Conservation (phyloP, 2,888 invertebrate genomes). For the Nomada fucata region DNA sequence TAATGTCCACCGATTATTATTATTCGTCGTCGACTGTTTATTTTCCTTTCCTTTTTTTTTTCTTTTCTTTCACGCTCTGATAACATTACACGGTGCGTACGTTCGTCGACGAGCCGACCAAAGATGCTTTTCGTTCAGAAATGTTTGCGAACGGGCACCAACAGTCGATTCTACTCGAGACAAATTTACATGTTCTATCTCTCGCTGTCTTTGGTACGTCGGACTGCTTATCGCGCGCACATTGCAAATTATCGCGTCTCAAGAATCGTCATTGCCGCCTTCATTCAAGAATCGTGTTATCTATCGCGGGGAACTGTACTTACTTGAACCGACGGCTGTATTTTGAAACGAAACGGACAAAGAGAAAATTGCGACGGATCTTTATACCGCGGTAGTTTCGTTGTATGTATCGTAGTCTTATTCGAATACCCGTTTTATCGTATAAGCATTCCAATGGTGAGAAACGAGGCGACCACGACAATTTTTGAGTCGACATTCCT, state of each 20-base stretch:
- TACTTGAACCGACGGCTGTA: neutral
- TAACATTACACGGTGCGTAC: neutral
- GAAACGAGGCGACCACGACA: neutral
- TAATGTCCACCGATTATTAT: constrained; percentile 52
- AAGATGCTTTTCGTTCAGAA: constrained; percentile 15
- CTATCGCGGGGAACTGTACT: neutral
- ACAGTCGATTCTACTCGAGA: neutral
- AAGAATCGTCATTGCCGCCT: constrained; percentile 4
- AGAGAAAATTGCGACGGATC: too few relatives aligned
- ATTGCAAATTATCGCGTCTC: constrained; percentile 20
- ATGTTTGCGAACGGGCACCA: constrained; percentile 2
- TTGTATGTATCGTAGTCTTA: neutral
- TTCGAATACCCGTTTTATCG: neutral
- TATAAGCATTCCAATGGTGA: neutral
- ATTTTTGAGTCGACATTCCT: constrained; percentile 34
- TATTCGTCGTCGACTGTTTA: neutral
- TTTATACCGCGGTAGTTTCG: neutral
- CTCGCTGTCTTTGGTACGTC: constrained; percentile 6
- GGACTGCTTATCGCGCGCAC: constrained; percentile 31
- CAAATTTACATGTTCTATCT: neutral
- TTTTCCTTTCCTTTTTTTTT: neutral
- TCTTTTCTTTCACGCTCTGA: neutral
- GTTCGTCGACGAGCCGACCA: constrained; percentile 28
- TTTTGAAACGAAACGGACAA: neutral
- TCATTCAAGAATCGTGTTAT: neutral